Percentiles rank a stretch among this genome's conserved stretches.
These are phyloP conservation scores for Spialia ferax DNA, from an alignment of 2,888 invertebrate species.

Conservation along the genomic window DNA sequence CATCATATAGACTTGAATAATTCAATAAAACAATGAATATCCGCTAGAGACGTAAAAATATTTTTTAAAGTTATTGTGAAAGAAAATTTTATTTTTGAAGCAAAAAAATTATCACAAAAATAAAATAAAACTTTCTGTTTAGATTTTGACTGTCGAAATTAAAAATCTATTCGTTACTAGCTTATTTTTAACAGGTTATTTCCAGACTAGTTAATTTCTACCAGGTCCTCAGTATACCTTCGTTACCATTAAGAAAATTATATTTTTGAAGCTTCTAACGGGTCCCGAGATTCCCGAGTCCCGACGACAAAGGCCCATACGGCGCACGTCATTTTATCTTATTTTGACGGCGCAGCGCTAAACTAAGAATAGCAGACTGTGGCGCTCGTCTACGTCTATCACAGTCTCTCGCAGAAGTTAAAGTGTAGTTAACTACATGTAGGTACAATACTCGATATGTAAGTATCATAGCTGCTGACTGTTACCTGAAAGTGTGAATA, in stretches of 20 bases:
- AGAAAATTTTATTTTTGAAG: no score
- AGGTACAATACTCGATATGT: no score
- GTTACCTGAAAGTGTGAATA: background rate
- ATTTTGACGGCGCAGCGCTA: conserved; percentile 17
- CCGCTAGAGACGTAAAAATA: background rate
- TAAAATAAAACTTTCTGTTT: no score
- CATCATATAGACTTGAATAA: background rate
- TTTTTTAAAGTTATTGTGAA: no score
- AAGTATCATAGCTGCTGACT: background rate
- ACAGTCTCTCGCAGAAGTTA: conserved; percentile 13
- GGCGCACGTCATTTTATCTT: conserved; percentile 1
- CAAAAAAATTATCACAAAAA: no score
- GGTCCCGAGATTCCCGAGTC: background rate
- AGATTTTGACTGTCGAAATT: no score
- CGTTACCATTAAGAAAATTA: background rate
- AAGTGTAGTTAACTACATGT: no score
- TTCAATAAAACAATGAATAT: background rate
- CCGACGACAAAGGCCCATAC: background rate
- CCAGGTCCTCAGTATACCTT: no score
- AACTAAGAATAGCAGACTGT: conserved; percentile 24
- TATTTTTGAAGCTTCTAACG: background rate
- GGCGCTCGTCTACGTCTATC: conserved; percentile 22
- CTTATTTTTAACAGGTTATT: no score
- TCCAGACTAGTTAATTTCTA: no score
- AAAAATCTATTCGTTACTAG: no score